Evolutionary conservation across 2,797 vertebrate species (phyloP), one percentile per base, ranked within the genome.

Genomic region (Microcaecilia unicolor): DNA sequence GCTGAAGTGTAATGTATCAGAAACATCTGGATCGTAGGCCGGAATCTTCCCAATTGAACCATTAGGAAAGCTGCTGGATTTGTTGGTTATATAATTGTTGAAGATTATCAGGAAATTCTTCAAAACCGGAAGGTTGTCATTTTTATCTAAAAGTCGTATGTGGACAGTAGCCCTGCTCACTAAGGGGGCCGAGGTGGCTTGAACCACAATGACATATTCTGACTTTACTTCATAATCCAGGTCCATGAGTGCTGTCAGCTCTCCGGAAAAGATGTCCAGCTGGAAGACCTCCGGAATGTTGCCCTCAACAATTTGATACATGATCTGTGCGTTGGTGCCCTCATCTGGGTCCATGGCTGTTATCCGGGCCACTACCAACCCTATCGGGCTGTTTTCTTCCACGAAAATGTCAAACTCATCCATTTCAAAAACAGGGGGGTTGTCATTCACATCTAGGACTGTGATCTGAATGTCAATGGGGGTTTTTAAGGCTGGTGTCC

Each of bases 231-330:
- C 95, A 0, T 96, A 98, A 68, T 98, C 95, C 48, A 98, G 64
- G 55, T 98, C 95, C 15, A 83, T 85, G 26, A 98, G 47, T 1
- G 92, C 87, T 0, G 91, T 96, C 43, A 98, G 75, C 55, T 98
- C 95, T 4, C 95, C 94, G 0, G 92, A 93, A 74, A 97, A 98
- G 59, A 98, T 98, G 46, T 98, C 95, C 32, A 98, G 62, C 60
- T 98, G 94, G 55, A 98, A 98, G 34, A 93, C 83, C 64, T 98
- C 95, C 0, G 95, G 95, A 55, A 98, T 95, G 72, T 98, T 98
- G 10, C 95, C 95, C 49, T 98, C 95, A 18, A 98, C 90, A 0
- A 98, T 97, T 63, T 98, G 95, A 64, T 97, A 98, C 93, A 97
- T 98, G 37, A 98, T 90, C 67, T 97, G 93, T 3, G 95, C 95